Evolutionary conservation across 2,888 invertebrate species (phyloP).

Genomic region (Polymixis flavicincta): DNA sequence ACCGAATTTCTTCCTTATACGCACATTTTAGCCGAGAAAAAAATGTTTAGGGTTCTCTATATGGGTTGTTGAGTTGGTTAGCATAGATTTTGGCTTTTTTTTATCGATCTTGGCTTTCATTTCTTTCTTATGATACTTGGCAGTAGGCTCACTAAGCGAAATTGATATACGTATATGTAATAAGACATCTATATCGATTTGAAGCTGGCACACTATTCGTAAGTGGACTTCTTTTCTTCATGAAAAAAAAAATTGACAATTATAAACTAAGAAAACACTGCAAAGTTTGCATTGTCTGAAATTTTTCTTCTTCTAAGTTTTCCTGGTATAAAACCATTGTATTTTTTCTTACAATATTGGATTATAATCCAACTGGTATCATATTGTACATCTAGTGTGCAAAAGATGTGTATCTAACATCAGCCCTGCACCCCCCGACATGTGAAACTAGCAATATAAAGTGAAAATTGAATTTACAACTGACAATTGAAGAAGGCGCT

Average conservation of each 20-base stretch:
- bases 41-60: constrained; percentile 56
- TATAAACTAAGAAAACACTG: background rate
- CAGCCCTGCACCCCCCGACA: constrained; percentile 78
- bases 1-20: constrained; percentile 82
- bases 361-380: constrained; percentile 17
- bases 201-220: background rate
- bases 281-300: background rate
- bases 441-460: constrained; percentile 87
- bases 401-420: constrained; percentile 63
- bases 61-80: constrained; percentile 33
- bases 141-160: background rate
- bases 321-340: background rate
- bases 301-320: background rate
- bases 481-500: constrained; percentile 88
- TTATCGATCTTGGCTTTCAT: background rate
- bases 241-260: background rate
- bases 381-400: constrained; percentile 43
- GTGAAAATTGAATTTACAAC: constrained; percentile 90
- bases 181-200: background rate
- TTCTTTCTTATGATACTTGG: background rate
- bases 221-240: background rate
- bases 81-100: constrained; percentile 15
- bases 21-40: constrained; percentile 64
- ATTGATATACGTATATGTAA: background rate
- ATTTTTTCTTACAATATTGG: background rate